Evolutionary conservation across 2,888 invertebrate species (phyloP).

Genomic region (Lysandra bellargus): DNA sequence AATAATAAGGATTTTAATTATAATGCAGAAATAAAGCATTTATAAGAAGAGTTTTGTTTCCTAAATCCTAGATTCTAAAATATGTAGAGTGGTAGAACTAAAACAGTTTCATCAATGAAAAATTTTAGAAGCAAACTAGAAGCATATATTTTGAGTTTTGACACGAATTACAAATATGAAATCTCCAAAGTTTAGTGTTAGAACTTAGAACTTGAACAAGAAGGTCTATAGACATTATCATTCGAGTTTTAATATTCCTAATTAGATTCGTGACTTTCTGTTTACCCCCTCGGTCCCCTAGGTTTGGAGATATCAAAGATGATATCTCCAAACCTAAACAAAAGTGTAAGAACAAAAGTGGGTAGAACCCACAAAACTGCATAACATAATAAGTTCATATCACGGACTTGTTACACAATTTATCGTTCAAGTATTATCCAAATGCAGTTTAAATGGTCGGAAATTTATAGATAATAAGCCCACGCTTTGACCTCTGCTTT

Average conservation of each 20-base stretch:
- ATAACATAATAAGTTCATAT: neutral
- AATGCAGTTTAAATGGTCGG: constrained; percentile 38
- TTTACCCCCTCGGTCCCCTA: no score
- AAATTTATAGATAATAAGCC: constrained; percentile 37
- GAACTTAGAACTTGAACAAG: no score
- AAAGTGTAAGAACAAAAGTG: neutral
- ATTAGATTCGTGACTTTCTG: neutral
- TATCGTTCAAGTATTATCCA: constrained; percentile 29
- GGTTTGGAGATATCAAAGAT: no score
- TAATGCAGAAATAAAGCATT: constrained; percentile 19
- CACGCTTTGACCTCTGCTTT: constrained; percentile 43
- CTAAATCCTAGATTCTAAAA: neutral
- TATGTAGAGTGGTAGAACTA: neutral
- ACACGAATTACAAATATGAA: no score
- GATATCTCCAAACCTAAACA: no score
- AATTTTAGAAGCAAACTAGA: no score
- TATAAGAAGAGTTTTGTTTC: neutral
- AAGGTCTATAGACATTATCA: neutral
- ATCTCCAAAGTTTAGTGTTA: no score
- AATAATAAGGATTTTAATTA: neutral
- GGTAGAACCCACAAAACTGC: neutral
- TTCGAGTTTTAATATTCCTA: neutral
- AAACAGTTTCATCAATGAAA: neutral
- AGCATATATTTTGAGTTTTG: no score
- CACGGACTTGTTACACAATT: neutral